Base-by-base conservation (phyloP, 2,888 invertebrate species). In the Aporophyla nigra region DNA sequence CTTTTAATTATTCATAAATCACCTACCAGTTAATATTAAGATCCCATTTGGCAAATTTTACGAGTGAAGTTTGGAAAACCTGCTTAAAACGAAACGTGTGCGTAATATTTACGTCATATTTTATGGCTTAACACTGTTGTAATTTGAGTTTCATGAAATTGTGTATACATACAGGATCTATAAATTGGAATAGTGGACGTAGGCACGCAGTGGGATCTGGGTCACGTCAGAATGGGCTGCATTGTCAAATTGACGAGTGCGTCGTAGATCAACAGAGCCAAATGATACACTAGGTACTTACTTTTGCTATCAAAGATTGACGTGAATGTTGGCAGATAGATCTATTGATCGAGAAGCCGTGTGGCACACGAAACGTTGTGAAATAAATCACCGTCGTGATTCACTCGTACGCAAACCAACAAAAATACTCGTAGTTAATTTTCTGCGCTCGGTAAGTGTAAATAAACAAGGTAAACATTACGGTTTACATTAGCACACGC, bases 1-100 rank as follows among this genome's bases (percentile, higher is more conserved):
- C 86, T 89, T 90, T 90, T 93, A 92, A 92, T 91, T 90, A 91
- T 90, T 90, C 91, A 92, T 92, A 92, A 92, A 92, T 93, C 92
- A 92, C 86, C 87, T 87, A 85, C 80, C 89, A 87, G 90, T 92
- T 92, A 90, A 92, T 90, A 91, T 91, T 92, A 92, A 92, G 90
- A 90, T 88, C 85, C 88, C 89, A 89, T 90, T 91, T 90, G 88
- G 89, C 80, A 90, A 90, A 92, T 93, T 92, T 92, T 91, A 92
- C 89, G 92, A 92, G 87, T 85, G 81, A 89, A 91, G 86, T 92
- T 92, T 88, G 88, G 86, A 88, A 89, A 90, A 90, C 86, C 82
- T 86, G 77, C 80, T 89, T 82, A 80, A 81, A 87, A 84, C 77
- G 84, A 86, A 84, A 90, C 86, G 90, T 86, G 89, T 88, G 89